Base-by-base conservation (phyloP, 2,113 vertebrate genomes). In the Cariama cristata region DNA sequence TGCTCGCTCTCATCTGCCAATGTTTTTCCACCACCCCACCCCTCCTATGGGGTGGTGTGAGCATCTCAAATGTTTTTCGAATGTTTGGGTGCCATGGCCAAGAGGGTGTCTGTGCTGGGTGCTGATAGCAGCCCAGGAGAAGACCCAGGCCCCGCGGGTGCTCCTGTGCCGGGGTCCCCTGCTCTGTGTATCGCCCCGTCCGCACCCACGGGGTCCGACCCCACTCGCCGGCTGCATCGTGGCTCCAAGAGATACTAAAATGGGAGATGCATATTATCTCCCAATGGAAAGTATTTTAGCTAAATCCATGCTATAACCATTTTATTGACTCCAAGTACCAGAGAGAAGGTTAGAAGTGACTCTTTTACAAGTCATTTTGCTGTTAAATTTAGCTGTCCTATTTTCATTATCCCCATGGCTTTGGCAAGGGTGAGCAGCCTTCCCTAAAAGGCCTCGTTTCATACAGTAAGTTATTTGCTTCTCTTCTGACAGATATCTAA, bases 361-460 rank as follows among this genome's bases (percentile, higher is more conserved):
- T 97, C 71, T 96, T 97, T 97, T 94, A 97, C 94, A 96, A 96
- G 94, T 95, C 71, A 96, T 95, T 97, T 97, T 88, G 95, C 95
- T 97, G 96, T 97, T 97, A 97, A 97, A 97, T 97, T 97, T 97
- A 97, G 97, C 94, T 95, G 96, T 96, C 97, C 95, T 97, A 94
- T 97, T 97, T 97, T 97, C 97, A 96, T 93, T 97, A 97, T 96
- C 91, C 95, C 94, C 95, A 96, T 93, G 89, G 91, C 91, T 83
- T 94, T 97, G 97, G 97, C 97, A 97, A 73, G 97, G 97, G 84
- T 91, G 94, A 91, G 55, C 89, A 73, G 87, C 97, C 96, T 97
- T 96, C 97, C 96, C 93, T 97, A 97, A 97, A 97, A 97, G 97
- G 97, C 91, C 89, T 96, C 56, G 66, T 97, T 96, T 97, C 91